phyloP scores from a whole-genome alignment of 2,888 invertebrate species.

The Sycophila texana region DNA sequence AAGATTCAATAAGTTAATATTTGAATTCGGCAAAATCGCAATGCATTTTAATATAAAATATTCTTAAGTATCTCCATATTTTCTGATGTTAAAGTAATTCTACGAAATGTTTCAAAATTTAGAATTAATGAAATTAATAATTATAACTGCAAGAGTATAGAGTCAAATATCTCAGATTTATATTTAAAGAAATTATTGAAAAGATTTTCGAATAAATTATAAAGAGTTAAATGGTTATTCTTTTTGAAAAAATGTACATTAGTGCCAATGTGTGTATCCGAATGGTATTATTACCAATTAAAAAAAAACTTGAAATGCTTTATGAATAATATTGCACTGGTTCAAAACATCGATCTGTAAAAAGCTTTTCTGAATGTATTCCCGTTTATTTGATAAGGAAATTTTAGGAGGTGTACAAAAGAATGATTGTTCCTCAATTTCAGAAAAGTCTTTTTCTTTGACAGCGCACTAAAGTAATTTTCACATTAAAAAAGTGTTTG shows the following conservation, averaged over 20 bases:
- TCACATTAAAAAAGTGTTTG: slow-evolving; percentile 28
- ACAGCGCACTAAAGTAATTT: slow-evolving; percentile 10
- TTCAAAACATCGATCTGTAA: slow-evolving; percentile 3
- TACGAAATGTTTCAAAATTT: too few relatives aligned
- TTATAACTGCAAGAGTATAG: too few relatives aligned
- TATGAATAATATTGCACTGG: not conserved
- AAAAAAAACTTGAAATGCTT: slow-evolving; percentile 9
- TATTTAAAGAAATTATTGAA: not conserved
- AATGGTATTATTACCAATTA: not conserved
- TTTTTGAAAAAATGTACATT: not conserved
- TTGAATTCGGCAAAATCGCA: too few relatives aligned
- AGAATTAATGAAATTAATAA: too few relatives aligned
- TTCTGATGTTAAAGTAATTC: too few relatives aligned
- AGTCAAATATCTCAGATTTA: too few relatives aligned
- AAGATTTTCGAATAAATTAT: too few relatives aligned
- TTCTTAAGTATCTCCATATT: too few relatives aligned
- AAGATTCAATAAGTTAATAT: too few relatives aligned
- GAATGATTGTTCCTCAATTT: slow-evolving; percentile 2
- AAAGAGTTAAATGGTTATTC: slow-evolving; percentile 44
- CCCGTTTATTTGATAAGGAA: not conserved
- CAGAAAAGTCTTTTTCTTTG: slow-evolving; percentile 18
- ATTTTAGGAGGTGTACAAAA: not conserved
- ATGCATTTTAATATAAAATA: too few relatives aligned
- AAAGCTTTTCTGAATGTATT: slow-evolving; percentile 8
- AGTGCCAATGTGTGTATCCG: slow-evolving; percentile 39